Evolutionary conservation across 1,140 invertebrate species (phyloP).

Genomic region (Pogonognathellus flavescens): DNA sequence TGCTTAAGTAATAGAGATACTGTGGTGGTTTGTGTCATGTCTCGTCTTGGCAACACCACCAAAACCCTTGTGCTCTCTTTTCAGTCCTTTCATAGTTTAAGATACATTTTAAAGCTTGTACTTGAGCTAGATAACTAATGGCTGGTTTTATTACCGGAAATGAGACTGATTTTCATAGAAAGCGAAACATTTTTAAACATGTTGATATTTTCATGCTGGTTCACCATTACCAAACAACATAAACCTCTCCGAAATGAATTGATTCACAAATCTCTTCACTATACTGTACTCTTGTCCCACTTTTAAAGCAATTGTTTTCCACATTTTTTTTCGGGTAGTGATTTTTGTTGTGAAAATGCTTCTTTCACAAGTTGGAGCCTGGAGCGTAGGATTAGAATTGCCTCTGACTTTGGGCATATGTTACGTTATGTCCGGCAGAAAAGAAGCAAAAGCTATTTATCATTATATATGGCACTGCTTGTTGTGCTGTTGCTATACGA

Average conservation of each 20-base stretch:
- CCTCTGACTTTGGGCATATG: neutral
- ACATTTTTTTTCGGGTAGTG: neutral
- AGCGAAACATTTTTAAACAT: slow-evolving; percentile 2
- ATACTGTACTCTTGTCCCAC: neutral
- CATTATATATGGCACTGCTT: neutral
- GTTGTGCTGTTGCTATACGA: too few species aligned
- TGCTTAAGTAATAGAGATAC: too few species aligned
- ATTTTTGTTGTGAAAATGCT: neutral
- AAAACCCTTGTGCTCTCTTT: neutral
- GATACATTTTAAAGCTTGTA: neutral
- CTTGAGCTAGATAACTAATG: slow-evolving; percentile 5
- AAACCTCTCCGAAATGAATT: neutral
- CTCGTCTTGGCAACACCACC: too few species aligned
- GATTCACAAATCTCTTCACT: neutral
- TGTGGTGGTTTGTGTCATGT: too few species aligned
- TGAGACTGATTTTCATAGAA: neutral
- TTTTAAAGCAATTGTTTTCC: neutral
- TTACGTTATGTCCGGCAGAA: neutral
- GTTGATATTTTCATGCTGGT: neutral
- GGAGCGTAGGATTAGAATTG: too few species aligned
- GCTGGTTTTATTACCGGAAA: slow-evolving; percentile 9
- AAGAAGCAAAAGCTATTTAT: neutral
- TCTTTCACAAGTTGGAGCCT: too few species aligned
- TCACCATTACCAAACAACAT: neutral
- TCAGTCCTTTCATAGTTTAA: neutral